Base-by-base conservation (phyloP, 2,888 invertebrate genomes). In the Caenorhabditis afra region DNA sequence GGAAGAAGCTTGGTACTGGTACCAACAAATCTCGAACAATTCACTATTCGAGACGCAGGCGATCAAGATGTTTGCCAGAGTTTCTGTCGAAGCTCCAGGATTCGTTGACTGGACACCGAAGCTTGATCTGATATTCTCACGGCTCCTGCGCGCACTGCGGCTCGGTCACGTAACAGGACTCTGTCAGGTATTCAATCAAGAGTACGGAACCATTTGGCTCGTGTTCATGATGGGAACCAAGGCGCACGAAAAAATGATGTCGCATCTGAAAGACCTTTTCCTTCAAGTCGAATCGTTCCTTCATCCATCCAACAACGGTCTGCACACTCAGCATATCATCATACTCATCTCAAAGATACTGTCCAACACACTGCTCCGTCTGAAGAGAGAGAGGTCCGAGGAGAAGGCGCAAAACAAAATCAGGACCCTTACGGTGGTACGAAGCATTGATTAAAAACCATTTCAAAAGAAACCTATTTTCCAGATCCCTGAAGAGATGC, bases 71-170 rank as follows among this genome's bases (percentile, higher is more conserved):
- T 94, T 96, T 91, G 93, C 95, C 0, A 93, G 85, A 64, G 39
- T 89, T 23, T 82, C 84, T 8, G 74, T 73, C 7, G 88, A 89
- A 47, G 85, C 81, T 37, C 87, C 89, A 1, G 86, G 86, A 0
- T 93, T 94, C 64, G 93, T 96, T 50, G 94, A 97, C 90, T 97
- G 96, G 96, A 93, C 94, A 79, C 94, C 95, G 89, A 93, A 95
- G 89, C 93, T 95, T 62, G 94, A 95, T n/a, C 86, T 91, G 89
- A 90, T 93, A 20, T 92, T 92, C 85, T 66, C 74, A 29, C 61
- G 81, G 47, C 79, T 89, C 5, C 37, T 89, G 8, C 81, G 86
- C 29, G 83, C 85, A 12, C 77, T 89, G 8, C 74, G 79, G 14
- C 67, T 84, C n/a, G 81, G 81, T 8, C 58, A 62, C 10, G 61